Percentiles rank a stretch among this genome's conserved stretches.
Conservation (phyloP, 2,888 invertebrate genomes). For the Dioctria linearis region DNA sequence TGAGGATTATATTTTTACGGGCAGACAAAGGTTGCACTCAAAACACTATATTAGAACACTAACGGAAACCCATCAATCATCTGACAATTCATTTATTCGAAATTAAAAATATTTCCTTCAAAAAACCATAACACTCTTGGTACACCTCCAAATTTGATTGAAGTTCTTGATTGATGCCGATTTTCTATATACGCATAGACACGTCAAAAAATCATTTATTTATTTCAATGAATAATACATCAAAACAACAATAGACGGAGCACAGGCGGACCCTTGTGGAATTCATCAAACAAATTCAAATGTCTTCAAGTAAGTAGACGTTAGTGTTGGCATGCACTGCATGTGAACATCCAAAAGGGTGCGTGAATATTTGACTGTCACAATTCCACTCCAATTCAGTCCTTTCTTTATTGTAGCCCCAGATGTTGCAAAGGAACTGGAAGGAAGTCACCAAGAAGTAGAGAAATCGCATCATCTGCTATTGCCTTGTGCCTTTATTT, state of each 20-base stretch:
- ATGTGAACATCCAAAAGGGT: conserved; percentile 4
- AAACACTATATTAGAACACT: too few relatives aligned
- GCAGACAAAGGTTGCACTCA: too few relatives aligned
- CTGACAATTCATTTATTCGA: too few relatives aligned
- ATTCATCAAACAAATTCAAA: conserved; percentile 42
- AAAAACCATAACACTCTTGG: too few relatives aligned
- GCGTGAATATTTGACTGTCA: conserved; percentile 39
- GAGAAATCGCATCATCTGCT: conserved; percentile 38
- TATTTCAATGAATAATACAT: conserved; percentile 44
- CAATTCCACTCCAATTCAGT: conserved; percentile 31
- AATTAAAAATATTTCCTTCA: too few relatives aligned
- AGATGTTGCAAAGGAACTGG: conserved; percentile 30
- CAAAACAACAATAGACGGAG: conserved; percentile 6
- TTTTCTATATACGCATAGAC: too few relatives aligned
- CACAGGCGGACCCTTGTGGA: conserved; percentile 2
- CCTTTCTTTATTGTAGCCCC: conserved; percentile 29
- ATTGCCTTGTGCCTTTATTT: neutral
- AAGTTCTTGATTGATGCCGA: too few relatives aligned
- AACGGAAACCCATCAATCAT: too few relatives aligned
- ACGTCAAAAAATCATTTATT: conserved; percentile 5
- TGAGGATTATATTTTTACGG: too few relatives aligned
- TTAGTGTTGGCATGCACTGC: neutral
- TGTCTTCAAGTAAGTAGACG: conserved; percentile 5
- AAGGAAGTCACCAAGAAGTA: conserved; percentile 29
- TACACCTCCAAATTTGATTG: too few relatives aligned